Base-by-base conservation (phyloP, 2,888 invertebrate species). In the Diplazon laetatorius region DNA sequence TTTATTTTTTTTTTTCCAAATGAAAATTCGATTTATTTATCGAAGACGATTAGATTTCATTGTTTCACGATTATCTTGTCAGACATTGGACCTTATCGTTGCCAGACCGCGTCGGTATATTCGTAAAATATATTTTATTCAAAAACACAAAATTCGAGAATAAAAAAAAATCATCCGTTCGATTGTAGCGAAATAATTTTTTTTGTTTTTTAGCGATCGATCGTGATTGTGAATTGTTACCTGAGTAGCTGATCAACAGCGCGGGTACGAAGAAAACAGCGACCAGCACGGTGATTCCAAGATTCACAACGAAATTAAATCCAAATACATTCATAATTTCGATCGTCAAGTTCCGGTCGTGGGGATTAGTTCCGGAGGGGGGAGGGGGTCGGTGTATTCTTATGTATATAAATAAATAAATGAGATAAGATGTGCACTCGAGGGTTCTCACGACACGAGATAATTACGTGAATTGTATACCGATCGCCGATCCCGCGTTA, bases 221-320 rank as follows among this genome's bases (percentile, higher is more conserved):
- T n/a, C n/a, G n/a, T n/a, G n/a, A n/a, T n/a, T n/a, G n/a, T n/a
- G n/a, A n/a, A n/a, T n/a, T n/a, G 30, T 82, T 82, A 86, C 86
- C 83, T 78, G 83, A 63, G 55, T 86, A 85, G 76, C 83, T 83
- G 14, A 82, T 66, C 12, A 84, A 20, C 9, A 86, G 73, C 37
- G 80, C 20, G 1, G 85, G 84, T 16, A 82, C 65, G 6, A 83
- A 65, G 37, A 83, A 65, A 9, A 81, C n/a, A 0, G 73, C 72
- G 9, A 82, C 20, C 5, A 81, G 10, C 52, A 83, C 14, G n/a
- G 83, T 81, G 10, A 84, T 72, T 8, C 68, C 68, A 10, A 82
- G 16, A 63, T 86, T 80, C 42, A 83, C 52, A 20, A 84, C 69
- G 59, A 84, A 83, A 25, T 80, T 79, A 39, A 83, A 65, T 30